Base-by-base conservation (phyloP, 2,113 vertebrate species). In the Amphiprion percula region DNA sequence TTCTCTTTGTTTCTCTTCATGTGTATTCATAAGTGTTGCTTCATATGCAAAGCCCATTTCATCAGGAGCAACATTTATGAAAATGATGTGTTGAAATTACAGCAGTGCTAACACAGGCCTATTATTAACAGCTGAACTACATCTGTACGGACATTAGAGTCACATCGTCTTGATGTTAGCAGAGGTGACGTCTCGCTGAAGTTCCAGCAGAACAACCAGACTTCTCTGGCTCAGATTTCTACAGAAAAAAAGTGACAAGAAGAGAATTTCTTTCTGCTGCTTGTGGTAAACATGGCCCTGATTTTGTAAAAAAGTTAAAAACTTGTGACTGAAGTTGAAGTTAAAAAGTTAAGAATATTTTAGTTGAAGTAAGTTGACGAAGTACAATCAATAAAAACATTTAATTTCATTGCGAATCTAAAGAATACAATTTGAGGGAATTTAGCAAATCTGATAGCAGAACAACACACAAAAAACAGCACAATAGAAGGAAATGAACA, bases 51-150 rank as follows among this genome's bases (percentile, higher is more conserved):
- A 95, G 93, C 94, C 94, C 91, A 91, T 94, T 96, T 97, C 95
- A 97, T 97, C 97, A 97, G 95, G 33, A 96, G 96, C 94, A 96
- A 95, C 94, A 95, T 96, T 96, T 95, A 95, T 97, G 95, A 97
- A 95, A 96, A 96, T 96, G 49, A 94, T 84, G 90, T 90, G 91
- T 89, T 91, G 55, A 87, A 90, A 92, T 96, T 88, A 94, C 80
- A 66, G 85, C 71, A 85, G 88, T 83, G 74, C 96, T 95, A 96
- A 94, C 87, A 91, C 80, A 90, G 95, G 91, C 94, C 95, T 93
- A 91, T 95, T 97, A 97, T 94, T 96, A 96, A 94, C 91, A 94
- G 95, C 91, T 93, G 95, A 96, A 95, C 95, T 96, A 95, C 96
- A 96, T 96, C 92, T 93, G 95, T 93, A 94, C 93, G 94, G 95